Evolutionary conservation across 2,797 vertebrate genomes (phyloP), one percentile per base, ranked within the genome.

Genomic region (Phrynocephalus vlangalii): DNA sequence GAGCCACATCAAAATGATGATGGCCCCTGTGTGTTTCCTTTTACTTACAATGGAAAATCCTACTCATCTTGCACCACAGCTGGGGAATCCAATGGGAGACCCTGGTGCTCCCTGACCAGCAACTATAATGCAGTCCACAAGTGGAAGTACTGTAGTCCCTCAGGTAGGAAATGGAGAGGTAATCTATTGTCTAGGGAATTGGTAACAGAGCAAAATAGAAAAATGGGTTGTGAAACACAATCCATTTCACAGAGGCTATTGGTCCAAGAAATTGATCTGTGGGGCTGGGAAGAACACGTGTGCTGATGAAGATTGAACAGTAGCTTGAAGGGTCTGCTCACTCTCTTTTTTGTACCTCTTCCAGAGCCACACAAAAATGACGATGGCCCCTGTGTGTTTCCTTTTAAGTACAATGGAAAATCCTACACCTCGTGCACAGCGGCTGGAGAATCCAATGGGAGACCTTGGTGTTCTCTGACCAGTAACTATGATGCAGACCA

Each of bases 21-120:
- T 26, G 85, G 85, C 1, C 33, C 85, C 22, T 86, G 85, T 6
- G 26, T 81, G 52, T 86, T 86, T 22, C 85, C 85, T n/a, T 86
- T 86, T 20, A 16, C 24, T 52, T 86, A 81, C 33, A 44, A 48
- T 33, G 70, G 52, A 13, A 63, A 22, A 1, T 30, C 10, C 9
- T 81, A 81, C 11, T 48, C 52, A 8, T n/a, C 68, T 15, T 81
- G 85, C 52, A 86, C 78, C 63, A 86, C 70, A 24, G 70, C 30
- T 81, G 85, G 85, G 3, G 18, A 2, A n/a, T 81, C 68, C 10
- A 3, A 1, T 22, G 78, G 85, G 22, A 81, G 66, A 20, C 85
- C 80, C 48, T 86, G 85, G 85, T 86, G 85, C 18, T 86, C 85
- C 73, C 79, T 86, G 1, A 81, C 16, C 3, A 81, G 33, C 1